These are phyloP conservation scores for Caenorhabditis japonica DNA, from an alignment of 2,888 invertebrate genomes.

Conservation along the genomic window DNA sequence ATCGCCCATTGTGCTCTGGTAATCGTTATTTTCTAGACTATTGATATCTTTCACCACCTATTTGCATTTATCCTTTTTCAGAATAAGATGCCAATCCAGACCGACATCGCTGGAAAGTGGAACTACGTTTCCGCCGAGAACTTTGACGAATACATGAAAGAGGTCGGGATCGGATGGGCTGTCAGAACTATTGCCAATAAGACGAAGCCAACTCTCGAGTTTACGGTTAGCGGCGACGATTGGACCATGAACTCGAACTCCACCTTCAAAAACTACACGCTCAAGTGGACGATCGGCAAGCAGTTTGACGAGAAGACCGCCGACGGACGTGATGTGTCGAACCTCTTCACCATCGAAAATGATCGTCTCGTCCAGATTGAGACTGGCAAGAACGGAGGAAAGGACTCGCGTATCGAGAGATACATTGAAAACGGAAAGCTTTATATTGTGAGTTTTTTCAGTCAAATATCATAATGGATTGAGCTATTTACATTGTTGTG, in stretches of 20 bases:
- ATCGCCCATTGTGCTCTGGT: slow-evolving; percentile 49
- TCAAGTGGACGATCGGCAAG: slow-evolving; percentile 70
- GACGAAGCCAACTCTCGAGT: slow-evolving; percentile 72
- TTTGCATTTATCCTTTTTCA: slow-evolving; percentile 11
- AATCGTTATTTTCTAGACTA: not conserved
- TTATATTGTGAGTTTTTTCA: slow-evolving; percentile 58
- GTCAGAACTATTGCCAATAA: slow-evolving; percentile 71
- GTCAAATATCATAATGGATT: not conserved
- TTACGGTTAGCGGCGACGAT: slow-evolving; percentile 69
- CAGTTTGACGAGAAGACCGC: slow-evolving; percentile 72
- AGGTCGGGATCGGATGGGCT: slow-evolving; percentile 72
- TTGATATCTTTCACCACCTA: not conserved
- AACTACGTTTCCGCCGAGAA: slow-evolving; percentile 72
- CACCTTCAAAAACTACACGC: slow-evolving; percentile 75
- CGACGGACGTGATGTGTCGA: slow-evolving; percentile 71
- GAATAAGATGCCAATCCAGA: slow-evolving; percentile 56
- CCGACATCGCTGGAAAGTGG: slow-evolving; percentile 74
- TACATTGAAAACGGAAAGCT: slow-evolving; percentile 69
- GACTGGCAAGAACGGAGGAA: slow-evolving; percentile 66
- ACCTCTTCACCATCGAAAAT: slow-evolving; percentile 67
- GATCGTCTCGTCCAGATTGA: slow-evolving; percentile 71
- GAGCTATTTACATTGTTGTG: no score
- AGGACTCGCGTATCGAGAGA: slow-evolving; percentile 69
- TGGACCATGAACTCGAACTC: slow-evolving; percentile 72
- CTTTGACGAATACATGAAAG: slow-evolving; percentile 75